Conservation (phyloP, 1,140 invertebrate genomes). For the Cyclargus thomasi region DNA sequence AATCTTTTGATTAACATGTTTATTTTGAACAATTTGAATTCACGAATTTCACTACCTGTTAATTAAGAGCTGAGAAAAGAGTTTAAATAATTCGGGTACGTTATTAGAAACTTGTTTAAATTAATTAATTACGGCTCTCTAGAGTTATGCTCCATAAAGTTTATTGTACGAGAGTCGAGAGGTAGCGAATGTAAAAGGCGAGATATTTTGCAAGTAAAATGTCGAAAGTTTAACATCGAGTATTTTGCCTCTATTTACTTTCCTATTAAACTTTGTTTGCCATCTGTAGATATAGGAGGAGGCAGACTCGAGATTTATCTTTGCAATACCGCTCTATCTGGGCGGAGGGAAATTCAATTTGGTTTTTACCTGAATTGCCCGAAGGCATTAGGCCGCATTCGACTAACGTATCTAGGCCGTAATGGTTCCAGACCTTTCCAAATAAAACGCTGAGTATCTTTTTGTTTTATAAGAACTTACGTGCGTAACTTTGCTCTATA, state of each 20-base stretch:
- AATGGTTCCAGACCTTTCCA: constrained; percentile 16
- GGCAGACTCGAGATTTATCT: constrained; percentile 63
- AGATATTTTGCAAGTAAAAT: constrained; percentile 18
- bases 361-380: constrained; percentile 56
- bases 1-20: not conserved
- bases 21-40: not conserved
- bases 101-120: not conserved
- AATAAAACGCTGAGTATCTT: constrained; percentile 5
- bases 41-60: not conserved
- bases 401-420: constrained; percentile 4
- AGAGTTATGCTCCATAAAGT: constrained; percentile 5
- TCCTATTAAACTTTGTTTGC: constrained; percentile 68
- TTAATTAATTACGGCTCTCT: not conserved
- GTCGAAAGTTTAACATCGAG: constrained; percentile 51
- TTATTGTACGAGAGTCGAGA: not conserved
- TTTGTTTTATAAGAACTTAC: constrained; percentile 2
- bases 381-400: constrained; percentile 16
- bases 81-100: not conserved
- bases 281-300: constrained; percentile 35
- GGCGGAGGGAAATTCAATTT: constrained; percentile 65
- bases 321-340: constrained; percentile 62
- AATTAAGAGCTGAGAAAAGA: not conserved
- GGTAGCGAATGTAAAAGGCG: constrained; percentile 17
- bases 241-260: constrained; percentile 64
- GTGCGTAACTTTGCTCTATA: constrained; percentile 19